Conservation (phyloP, 2,113 vertebrate species). For the Rafetus swinhoei region DNA sequence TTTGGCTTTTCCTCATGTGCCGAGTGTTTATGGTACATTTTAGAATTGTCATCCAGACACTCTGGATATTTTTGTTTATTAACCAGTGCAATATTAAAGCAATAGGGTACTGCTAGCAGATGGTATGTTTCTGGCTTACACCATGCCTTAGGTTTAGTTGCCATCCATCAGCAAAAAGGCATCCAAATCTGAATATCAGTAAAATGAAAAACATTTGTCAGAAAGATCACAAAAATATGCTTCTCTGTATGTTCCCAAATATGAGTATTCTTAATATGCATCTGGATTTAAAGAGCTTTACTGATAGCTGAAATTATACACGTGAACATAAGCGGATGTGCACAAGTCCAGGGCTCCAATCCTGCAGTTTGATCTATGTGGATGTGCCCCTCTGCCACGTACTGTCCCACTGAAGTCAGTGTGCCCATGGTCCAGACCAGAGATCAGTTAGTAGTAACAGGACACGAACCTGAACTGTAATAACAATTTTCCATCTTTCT, state of each 20-base stretch:
- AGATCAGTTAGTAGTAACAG: constrained; percentile 17
- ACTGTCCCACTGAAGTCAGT: constrained; percentile 46
- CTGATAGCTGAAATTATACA: constrained; percentile 36
- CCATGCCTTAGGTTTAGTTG: constrained; percentile 58
- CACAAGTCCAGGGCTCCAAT: constrained; percentile 49
- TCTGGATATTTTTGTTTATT: constrained; percentile 69
- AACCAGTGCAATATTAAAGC: constrained; percentile 58
- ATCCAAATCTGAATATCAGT: constrained; percentile 6
- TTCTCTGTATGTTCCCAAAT: background rate
- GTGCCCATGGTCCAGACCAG: background rate
- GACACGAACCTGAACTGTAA: background rate
- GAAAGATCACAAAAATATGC: background rate
- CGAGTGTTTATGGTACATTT: constrained; percentile 68
- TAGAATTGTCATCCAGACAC: constrained; percentile 63
- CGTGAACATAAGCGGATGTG: too few relatives aligned
- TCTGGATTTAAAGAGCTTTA: constrained; percentile 11
- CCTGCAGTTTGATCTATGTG: constrained; percentile 54
- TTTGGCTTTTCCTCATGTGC: constrained; percentile 60
- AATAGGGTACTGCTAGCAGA: constrained; percentile 46
- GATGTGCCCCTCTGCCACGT: constrained; percentile 57
- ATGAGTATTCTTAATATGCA: constrained; percentile 12
- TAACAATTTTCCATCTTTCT: constrained; percentile 14
- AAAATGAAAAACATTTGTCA: background rate
- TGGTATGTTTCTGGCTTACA: constrained; percentile 53
- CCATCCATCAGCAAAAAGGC: constrained; percentile 44